A percentile compares a stretch with the other conserved stretches of the same genome.
Conservation (phyloP, 2,888 invertebrate species). For the Beris morrisii region DNA sequence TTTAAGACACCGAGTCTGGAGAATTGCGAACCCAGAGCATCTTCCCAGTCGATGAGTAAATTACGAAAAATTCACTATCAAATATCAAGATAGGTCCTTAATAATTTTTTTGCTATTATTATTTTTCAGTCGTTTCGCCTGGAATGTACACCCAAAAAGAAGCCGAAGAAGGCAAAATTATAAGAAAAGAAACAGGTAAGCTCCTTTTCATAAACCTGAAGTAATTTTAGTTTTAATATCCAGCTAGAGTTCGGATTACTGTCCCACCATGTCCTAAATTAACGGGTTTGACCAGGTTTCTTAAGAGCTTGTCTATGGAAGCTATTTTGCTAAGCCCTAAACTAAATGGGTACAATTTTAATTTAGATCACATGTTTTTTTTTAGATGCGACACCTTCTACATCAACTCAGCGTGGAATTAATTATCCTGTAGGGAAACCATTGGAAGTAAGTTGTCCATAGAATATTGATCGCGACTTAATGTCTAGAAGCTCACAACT, state of each 20-base stretch:
- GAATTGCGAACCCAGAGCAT: constrained; percentile 63
- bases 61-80: constrained; percentile 8
- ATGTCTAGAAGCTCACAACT: too few relatives aligned
- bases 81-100: neutral
- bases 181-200: constrained; percentile 43
- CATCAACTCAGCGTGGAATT: constrained; percentile 56
- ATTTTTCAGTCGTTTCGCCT: constrained; percentile 41
- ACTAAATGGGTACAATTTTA: neutral
- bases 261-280: too few relatives aligned
- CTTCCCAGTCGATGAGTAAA: constrained; percentile 62
- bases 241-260: neutral
- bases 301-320: neutral
- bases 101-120: neutral
- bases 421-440: constrained; percentile 81
- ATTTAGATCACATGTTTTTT: constrained; percentile 43
- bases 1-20: constrained; percentile 83
- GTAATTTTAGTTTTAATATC: neutral
- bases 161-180: constrained; percentile 66
- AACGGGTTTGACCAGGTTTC: neutral
- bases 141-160: constrained; percentile 53
- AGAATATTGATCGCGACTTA: neutral
- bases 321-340: constrained; percentile 24
- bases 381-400: constrained; percentile 56
- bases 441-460: constrained; percentile 65
- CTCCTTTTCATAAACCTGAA: neutral